Base-by-base conservation (phyloP, 2,113 vertebrate genomes). In the Sinosuthora webbiana region DNA sequence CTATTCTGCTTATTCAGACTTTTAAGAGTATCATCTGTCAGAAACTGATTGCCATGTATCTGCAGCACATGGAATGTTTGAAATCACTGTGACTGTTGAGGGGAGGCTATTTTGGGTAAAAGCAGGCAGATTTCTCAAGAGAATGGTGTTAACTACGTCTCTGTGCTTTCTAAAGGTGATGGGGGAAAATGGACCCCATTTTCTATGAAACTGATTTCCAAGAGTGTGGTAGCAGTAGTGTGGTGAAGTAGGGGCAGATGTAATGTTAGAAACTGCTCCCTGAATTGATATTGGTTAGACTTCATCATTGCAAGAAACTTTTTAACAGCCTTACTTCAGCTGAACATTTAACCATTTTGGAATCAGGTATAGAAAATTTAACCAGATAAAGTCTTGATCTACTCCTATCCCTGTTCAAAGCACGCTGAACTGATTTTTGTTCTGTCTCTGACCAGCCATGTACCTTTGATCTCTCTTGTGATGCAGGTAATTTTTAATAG, bases 401-500 rank as follows among this genome's bases (percentile, higher is more conserved):
- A 41, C 10, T 77, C 33, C 35, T 42, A 44, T 42, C 19, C 21
- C 28, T 19, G 3, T 71, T 90, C 42, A 68, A 95, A 88, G 45
- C 56, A 44, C 20, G n/a, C 24, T 74, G 50, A 55, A 33, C 42
- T 87, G 59, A 86, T 68, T 65, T 90, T 75, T 92, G 47, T 81
- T 67, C 47, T 83, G n/a, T 47, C 53, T 90, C 52, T 82, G 44
- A 73, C 73, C 53, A 68, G 62, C 44, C 45, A 13, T 2, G 16
- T n/a, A 73, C 33, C 45, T 95, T 69, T 95, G 87, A 80, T 87
- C 55, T 86, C 71, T 63, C 22, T 56, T 73, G n/a, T 83, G 75
- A 64, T 63, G 30, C 71, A 78, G 59, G 76, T 90, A 42, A 47
- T 95, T 95, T 94, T 91, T 90, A 86, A 88, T 60, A 86, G 75